Evolutionary conservation across 2,888 invertebrate genomes (phyloP).

Genomic region (Leuctra nigra): DNA sequence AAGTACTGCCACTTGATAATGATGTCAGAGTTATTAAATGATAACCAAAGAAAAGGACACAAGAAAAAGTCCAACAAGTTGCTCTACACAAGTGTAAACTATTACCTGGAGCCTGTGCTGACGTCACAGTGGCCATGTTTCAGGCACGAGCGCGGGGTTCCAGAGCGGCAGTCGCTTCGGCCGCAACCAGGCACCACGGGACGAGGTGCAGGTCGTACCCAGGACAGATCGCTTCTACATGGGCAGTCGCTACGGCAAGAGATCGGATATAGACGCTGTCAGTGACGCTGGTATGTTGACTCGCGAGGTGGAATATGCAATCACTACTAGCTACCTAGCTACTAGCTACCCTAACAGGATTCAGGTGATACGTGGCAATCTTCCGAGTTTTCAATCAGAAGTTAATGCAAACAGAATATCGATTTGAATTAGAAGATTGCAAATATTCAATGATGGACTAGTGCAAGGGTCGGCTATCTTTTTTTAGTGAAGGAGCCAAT

Average conservation of each 20-base stretch:
- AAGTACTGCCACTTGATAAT: neutral
- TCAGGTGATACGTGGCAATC: too few relatives aligned
- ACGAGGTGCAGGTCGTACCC: slow-evolving; percentile 30
- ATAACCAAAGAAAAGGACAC: neutral
- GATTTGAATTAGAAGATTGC: too few relatives aligned
- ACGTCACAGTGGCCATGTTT: too few relatives aligned
- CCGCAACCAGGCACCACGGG: slow-evolving; percentile 21
- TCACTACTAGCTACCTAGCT: too few relatives aligned
- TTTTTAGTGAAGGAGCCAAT: too few relatives aligned
- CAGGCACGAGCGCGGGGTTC: slow-evolving; percentile 24
- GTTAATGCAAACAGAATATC: too few relatives aligned
- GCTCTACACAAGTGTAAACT: neutral
- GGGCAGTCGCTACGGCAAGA: slow-evolving; percentile 44
- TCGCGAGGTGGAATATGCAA: too few relatives aligned
- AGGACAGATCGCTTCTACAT: slow-evolving; percentile 42
- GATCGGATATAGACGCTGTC: slow-evolving; percentile 23
- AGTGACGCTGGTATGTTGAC: neutral
- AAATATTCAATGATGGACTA: too few relatives aligned
- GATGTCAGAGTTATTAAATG: neutral
- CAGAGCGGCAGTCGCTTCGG: slow-evolving; percentile 36
- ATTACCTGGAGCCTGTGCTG: neutral
- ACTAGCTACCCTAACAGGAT: too few relatives aligned
- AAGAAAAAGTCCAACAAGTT: neutral
- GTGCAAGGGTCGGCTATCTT: too few relatives aligned
- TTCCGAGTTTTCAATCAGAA: too few relatives aligned